Base-by-base conservation (phyloP, 2,113 vertebrate genomes). In the Paraplagusia blochii region DNA sequence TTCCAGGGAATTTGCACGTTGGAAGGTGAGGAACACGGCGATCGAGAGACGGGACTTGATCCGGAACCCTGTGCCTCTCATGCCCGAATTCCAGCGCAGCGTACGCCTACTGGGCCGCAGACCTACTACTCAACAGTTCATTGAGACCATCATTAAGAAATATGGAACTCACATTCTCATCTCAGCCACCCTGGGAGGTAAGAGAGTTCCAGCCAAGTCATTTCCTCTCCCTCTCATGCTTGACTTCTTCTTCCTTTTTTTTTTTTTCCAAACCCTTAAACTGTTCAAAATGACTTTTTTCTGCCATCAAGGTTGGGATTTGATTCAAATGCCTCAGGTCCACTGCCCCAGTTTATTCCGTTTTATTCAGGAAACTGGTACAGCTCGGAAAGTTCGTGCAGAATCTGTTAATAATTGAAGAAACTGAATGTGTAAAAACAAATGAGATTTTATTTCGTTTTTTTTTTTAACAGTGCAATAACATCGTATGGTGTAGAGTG, bases 11-110 rank as follows among this genome's bases (percentile, higher is more conserved):
- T 99, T 99, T 97, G 97, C 97, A 90, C 96, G 97, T 93, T 99
- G 97, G 97, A 99, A 98, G 95, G 97, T 99, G 96, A 99, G 96
- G 91, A 99, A 99, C 88, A 97, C 94, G 54, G 96, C 97, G 72
- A 95, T 99, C 0, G 97, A 98, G 84, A 85, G 95, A 77, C 91
- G 95, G 90, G 97, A 99, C 81, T 90, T 98, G 85, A 93, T 94
- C 82, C 93, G 90, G 59, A 95, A 97, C 75, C 95, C 95, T 0
- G 90, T 98, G 81, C 95, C 96, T 51, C 92, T 99, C 81, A 98
- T 98, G 95, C 97, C 97, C 0, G 97, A 98, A 82, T 99, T 99
- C 88, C 95, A 97, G 90, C 93, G 93, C 61, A 98, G 95, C 83
- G 88, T 99, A 54, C 93, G 97, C 78, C 87, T 97, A 82, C 93